Base-by-base conservation (phyloP, 1,140 invertebrate genomes). In the Grapholita molesta region DNA sequence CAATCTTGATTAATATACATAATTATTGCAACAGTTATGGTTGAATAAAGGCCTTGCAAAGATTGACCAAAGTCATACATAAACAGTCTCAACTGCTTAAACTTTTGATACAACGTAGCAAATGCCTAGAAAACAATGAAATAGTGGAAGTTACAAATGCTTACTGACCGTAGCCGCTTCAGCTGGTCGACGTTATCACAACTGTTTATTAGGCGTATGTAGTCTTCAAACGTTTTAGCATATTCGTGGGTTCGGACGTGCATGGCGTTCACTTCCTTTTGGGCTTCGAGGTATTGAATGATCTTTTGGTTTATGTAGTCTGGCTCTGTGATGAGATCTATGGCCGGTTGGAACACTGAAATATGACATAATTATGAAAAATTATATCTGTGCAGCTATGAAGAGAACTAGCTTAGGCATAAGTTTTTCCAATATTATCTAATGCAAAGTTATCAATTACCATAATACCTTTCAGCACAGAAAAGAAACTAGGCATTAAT, bases 301-400 rank as follows among this genome's bases (percentile, higher is more conserved):
- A 98, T 94, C 85, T 97, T 97, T 84, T 96, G 95, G 88, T 98
- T 98, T 69, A 98, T 97, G 82, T 97, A 97, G 90, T 98, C 97
- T 15, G 97, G 97, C 88, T 98, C 96, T 24, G 97, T 97, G 24
- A 98, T 87, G 78, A 96, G 92, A 81, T 98, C 95, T 79, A 98
- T 95, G 30, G 95, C 94, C 69, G 97, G 96, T 85, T 96, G 95
- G 42, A 98, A 89, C 78, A 98, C 97, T 98, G 82, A 64, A 94
- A 93, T 52, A 82, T 77, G 66, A 72, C 68, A 71, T 61, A 1
- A 30, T 70, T 11, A 3, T 23, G 66, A 18, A 11, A 2, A n/a
- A 48, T 1, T n/a, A n/a, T n/a, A n/a, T n/a, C n/a, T n/a, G n/a
- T n/a, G n/a, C n/a, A n/a, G n/a, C n/a, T n/a, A n/a, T n/a, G n/a